Conservation (phyloP, 2,113 vertebrate species). For the Trichomycterus rosablanca region DNA sequence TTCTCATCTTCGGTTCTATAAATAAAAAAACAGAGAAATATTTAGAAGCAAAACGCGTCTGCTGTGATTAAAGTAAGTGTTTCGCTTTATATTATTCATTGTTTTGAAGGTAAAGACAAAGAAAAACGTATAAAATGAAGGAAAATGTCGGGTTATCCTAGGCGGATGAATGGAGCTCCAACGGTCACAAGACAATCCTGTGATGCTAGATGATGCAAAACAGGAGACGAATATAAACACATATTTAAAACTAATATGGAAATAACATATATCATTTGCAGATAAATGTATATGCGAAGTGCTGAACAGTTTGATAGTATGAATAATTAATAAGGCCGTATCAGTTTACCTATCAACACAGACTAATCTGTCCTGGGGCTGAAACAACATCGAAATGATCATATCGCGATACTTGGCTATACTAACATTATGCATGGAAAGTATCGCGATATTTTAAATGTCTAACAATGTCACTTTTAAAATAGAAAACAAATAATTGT, state of each 20-base stretch:
- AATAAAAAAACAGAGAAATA: conserved; percentile 12
- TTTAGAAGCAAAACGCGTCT: background rate
- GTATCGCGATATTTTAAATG: too few species aligned
- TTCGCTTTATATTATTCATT: background rate
- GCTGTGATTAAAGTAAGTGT: background rate
- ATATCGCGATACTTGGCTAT: too few species aligned
- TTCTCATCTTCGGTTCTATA: conserved; percentile 40
- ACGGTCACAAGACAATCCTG: conserved; percentile 62
- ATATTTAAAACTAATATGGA: background rate
- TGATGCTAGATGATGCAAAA: conserved; percentile 46
- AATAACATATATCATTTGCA: background rate
- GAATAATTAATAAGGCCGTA: conserved; percentile 41
- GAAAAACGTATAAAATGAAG: background rate
- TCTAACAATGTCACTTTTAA: too few species aligned
- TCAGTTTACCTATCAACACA: too few species aligned
- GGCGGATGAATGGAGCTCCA: conserved; percentile 37
- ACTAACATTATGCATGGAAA: too few species aligned
- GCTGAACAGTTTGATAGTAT: conserved; percentile 22
- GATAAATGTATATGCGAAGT: too few species aligned
- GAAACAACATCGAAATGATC: too few species aligned
- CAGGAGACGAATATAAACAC: background rate
- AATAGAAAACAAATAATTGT: too few species aligned
- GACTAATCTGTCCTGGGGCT: too few species aligned
- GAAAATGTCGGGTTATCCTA: background rate
- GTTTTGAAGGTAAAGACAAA: background rate